These are phyloP conservation scores for Orchestia grillus DNA, from an alignment of 1,140 invertebrate species.

Conservation along the genomic window DNA sequence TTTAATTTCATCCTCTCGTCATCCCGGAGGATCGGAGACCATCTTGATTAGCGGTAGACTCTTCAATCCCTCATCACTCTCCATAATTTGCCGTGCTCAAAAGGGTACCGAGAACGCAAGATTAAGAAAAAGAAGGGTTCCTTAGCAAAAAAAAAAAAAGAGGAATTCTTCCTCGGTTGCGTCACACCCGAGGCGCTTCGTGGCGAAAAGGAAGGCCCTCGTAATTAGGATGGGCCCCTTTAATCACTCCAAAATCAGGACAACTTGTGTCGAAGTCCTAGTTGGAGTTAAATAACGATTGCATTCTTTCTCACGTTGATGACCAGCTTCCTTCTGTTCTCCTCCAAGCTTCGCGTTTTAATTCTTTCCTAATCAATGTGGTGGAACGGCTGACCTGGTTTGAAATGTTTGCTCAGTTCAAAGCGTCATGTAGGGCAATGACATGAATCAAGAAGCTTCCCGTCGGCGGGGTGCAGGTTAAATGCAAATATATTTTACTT, in stretches of 20 bases:
- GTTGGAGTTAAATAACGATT: constrained; percentile 43
- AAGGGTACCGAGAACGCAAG: not conserved
- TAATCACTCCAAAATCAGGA: constrained; percentile 53
- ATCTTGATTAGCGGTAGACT: constrained; percentile 20
- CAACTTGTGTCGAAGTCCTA: constrained; percentile 48
- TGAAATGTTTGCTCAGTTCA: not conserved
- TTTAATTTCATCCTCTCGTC: constrained; percentile 8
- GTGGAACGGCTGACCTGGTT: not conserved
- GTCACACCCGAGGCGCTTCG: constrained; percentile 37
- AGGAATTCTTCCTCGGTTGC: constrained; percentile 1
- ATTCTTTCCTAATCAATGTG: not conserved
- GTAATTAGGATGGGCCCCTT: constrained; percentile 55
- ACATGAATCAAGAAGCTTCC: not conserved
- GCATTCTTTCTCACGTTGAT: constrained; percentile 9
- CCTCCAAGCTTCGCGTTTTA: not conserved
- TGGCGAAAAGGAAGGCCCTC: constrained; percentile 41
- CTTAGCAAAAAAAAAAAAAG: not conserved
- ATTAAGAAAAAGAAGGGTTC: constrained; percentile 32
- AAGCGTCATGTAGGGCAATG: not conserved
- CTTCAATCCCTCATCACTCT: constrained; percentile 19
- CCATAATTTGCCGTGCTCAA: constrained; percentile 7
- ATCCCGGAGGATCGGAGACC: not conserved
- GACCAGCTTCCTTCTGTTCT: constrained; percentile 11
- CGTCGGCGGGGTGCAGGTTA: not conserved
- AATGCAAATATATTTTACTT: not conserved